Conservation (phyloP, 1,140 invertebrate genomes). For the Araneus ventricosus region DNA sequence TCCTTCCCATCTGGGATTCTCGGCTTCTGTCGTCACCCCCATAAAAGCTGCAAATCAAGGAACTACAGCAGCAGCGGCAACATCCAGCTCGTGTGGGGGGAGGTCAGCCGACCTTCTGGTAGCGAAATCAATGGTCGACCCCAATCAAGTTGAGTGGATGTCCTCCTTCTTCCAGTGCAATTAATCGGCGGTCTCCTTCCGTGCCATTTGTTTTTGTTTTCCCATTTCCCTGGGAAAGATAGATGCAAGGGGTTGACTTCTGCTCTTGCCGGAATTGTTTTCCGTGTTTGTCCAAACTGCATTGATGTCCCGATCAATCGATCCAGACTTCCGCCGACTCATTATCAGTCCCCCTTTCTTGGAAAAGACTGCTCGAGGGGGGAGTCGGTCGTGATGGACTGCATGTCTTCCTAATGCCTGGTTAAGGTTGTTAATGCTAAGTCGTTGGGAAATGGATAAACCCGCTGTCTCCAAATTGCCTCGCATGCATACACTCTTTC, state of each 20-base stretch:
- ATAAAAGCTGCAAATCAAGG: background rate
- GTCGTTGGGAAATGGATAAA: too few species aligned
- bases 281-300: background rate
- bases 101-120: background rate
- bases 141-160: constrained; percentile 73
- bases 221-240: constrained; percentile 2
- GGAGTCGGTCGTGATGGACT: background rate
- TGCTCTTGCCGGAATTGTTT: constrained; percentile 34
- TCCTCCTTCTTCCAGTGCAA: constrained; percentile 28
- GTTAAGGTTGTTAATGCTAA: too few species aligned
- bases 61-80: background rate
- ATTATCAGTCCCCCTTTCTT: background rate
- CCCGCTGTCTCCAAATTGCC: too few species aligned
- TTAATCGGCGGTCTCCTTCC: constrained; percentile 56
- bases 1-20: constrained; percentile 13
- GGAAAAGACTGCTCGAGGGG: background rate
- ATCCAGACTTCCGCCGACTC: background rate
- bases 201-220: constrained; percentile 61
- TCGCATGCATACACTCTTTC: too few species aligned
- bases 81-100: background rate
- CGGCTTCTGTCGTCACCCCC: background rate
- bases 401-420: too few species aligned
- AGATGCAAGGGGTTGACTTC: constrained; percentile 19
- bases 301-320: constrained; percentile 16
- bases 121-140: constrained; percentile 64